Base-by-base conservation (phyloP, 2,113 vertebrate species). In the Scomber scombrus region DNA sequence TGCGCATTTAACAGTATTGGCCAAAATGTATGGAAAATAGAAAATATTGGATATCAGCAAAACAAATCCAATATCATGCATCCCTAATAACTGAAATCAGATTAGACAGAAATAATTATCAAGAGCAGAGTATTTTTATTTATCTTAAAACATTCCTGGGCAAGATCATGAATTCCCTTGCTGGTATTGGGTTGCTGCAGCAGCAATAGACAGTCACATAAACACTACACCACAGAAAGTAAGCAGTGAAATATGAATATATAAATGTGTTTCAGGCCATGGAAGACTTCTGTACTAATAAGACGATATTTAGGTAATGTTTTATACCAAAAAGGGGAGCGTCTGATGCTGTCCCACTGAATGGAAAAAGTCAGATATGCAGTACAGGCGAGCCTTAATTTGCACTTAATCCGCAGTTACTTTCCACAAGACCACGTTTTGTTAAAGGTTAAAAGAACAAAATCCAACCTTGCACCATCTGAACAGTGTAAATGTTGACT, bases 401-500 rank as follows among this genome's bases (percentile, higher is more conserved):
- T 8, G 8, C 5, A n/a, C 11, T 10, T 2, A 2, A 19, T 40
- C 16, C 26, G 56, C 23, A 13, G 0, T 52, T 19, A 13, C n/a
- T 40, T 62, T 78, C 19, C 11, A 21, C 51, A 11, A 3, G 21
- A 54, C 13, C 10, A 47, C 23, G 0, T 5, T 26, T 57, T 55
- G 18, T n/a, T 14, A 26, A 16, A 15, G 29, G 1, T 60, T 51
- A 50, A 80, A 31, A 56, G 47, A 29, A 46, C 21, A 16, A 19
- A 57, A 26, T 26, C 11, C 11, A 66, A 55, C 34, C n/a, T 29
- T 7, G 10, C 15, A 18, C 43, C 63, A 49, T 71, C 66, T 40
- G 21, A 60, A 63, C 45, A 45, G 2, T 2, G 15, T 13, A 60
- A 66, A 70, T 84, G 23, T 71, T 82, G 66, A 58, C 47, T 19